Evolutionary conservation across 1,140 invertebrate genomes (phyloP).

Genomic region (Papilio glaucus): DNA sequence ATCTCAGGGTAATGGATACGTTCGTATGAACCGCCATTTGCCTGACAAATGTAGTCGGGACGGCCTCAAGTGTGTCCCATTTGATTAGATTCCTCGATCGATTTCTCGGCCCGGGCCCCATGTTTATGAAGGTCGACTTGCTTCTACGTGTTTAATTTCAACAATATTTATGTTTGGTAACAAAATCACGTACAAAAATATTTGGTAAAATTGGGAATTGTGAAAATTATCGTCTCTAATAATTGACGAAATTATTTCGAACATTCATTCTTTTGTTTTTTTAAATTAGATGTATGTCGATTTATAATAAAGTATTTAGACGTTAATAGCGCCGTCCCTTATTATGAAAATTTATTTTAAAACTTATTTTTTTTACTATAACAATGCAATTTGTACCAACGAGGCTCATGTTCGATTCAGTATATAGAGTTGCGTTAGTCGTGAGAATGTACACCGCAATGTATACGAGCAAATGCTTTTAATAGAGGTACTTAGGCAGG

Average conservation of each 20-base stretch:
- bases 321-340: background rate
- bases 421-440: conserved; percentile 9
- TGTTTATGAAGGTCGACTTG: background rate
- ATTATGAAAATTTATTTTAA: background rate
- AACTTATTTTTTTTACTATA: too few species aligned
- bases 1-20: conserved; percentile 24
- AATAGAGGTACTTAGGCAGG: conserved; percentile 36
- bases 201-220: too few species aligned
- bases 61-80: conserved; percentile 48
- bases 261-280: too few species aligned
- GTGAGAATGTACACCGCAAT: conserved; percentile 31
- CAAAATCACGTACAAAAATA: too few species aligned
- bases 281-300: conserved; percentile 35
- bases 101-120: background rate
- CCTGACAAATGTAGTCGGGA: conserved; percentile 49
- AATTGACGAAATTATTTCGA: too few species aligned
- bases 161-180: too few species aligned
- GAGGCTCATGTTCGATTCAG: conserved; percentile 11
- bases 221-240: too few species aligned
- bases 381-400: background rate
- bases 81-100: conserved; percentile 49
- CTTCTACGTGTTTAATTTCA: background rate
- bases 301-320: conserved; percentile 39
- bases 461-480: conserved; percentile 38
- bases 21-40: conserved; percentile 22